Conservation (phyloP, 2,888 invertebrate genomes). For the Piscicola geometra region DNA sequence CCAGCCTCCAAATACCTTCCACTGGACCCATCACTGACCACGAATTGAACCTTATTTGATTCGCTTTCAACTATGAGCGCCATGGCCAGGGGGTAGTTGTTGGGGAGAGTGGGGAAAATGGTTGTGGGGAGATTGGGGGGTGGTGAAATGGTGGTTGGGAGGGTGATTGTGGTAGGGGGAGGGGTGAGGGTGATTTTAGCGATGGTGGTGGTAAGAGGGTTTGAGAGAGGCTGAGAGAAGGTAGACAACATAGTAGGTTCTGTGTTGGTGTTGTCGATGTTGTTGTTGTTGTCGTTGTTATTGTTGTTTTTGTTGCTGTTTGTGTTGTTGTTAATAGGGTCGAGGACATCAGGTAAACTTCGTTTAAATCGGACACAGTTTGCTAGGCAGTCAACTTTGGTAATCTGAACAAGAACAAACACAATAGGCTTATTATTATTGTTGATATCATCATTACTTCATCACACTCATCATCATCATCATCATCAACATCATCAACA, state of each 20-base stretch:
- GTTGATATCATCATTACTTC: no score
- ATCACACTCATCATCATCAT: background rate
- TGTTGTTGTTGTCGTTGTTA: background rate
- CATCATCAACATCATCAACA: no score
- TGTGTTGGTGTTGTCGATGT: background rate
- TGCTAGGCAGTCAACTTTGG: background rate
- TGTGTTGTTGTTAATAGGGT: background rate
- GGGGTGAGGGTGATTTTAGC: background rate
- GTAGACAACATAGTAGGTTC: background rate
- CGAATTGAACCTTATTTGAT: background rate
- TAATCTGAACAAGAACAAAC: no score
- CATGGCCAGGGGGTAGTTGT: no score
- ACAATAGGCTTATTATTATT: no score
- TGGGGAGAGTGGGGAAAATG: background rate
- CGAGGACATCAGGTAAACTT: background rate
- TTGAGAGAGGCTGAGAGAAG: no score
- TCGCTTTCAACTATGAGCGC: background rate
- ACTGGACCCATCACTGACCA: background rate
- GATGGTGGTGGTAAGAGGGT: no score
- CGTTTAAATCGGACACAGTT: conserved; percentile 15
- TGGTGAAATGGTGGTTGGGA: background rate
- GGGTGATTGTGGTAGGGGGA: background rate
- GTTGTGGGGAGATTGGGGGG: background rate
- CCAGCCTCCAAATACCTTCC: background rate
- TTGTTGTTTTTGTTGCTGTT: background rate